These are phyloP conservation scores for Hippocampus mohnikei DNA, from an alignment of 2,113 vertebrate species.

Conservation along the genomic window DNA sequence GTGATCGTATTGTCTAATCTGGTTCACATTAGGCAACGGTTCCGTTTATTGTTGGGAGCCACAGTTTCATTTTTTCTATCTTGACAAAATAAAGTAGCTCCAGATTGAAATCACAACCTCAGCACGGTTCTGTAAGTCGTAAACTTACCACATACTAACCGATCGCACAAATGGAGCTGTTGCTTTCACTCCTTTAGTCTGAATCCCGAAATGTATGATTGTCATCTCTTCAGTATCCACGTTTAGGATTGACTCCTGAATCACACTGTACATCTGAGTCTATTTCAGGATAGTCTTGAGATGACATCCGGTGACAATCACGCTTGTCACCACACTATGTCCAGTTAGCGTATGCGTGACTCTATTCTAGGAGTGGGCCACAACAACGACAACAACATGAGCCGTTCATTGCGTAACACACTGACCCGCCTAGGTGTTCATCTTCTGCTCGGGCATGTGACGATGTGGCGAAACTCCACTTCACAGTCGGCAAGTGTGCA, in stretches of 20 bases:
- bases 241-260: background rate
- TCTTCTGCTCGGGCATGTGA: background rate
- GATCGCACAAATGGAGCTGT: background rate
- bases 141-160: background rate
- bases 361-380: slow-evolving; percentile 37
- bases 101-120: background rate
- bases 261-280: slow-evolving; percentile 16
- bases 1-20: slow-evolving; percentile 11
- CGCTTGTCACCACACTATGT: slow-evolving; percentile 33
- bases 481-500: too few relatives aligned
- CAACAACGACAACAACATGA: slow-evolving; percentile 5
- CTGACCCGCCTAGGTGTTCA: slow-evolving; percentile 19
- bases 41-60: background rate
- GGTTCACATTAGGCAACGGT: background rate
- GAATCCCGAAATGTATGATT: background rate
- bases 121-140: background rate
- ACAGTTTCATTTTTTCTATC: background rate
- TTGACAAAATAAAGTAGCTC: background rate
- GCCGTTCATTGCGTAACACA: slow-evolving; percentile 14
- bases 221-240: background rate
- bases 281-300: slow-evolving; percentile 32
- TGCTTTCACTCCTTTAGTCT: background rate
- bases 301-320: slow-evolving; percentile 33
- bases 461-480: too few relatives aligned
- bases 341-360: slow-evolving; percentile 37